A percentile compares a stretch with the other conserved stretches of the same genome.
phyloP scores from a whole-genome alignment of 2,888 invertebrate genomes.

The Linnaemya tessellans region DNA sequence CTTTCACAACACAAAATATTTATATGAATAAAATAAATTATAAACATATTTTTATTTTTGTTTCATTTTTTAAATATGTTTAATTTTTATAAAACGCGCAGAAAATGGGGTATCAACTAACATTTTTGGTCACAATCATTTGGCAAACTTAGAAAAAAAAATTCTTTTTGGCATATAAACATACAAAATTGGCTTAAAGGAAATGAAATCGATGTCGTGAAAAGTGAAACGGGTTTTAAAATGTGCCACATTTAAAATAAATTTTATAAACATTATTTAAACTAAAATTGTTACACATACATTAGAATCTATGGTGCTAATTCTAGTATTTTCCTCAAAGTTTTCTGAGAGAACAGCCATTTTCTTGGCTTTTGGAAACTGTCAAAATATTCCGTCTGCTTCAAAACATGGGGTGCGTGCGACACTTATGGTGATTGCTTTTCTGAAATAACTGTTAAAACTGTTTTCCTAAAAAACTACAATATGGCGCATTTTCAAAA shows the following conservation, averaged over 20 bases:
- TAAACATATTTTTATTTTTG: constrained; percentile 34
- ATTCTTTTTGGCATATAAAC: constrained; percentile 59
- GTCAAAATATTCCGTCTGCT: no score
- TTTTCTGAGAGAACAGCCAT: no score
- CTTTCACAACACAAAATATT: constrained; percentile 61
- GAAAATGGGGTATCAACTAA: constrained; percentile 71
- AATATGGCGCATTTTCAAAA: no score
- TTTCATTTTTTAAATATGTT: constrained; percentile 39
- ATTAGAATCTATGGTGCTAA: no score
- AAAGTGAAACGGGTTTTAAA: neutral
- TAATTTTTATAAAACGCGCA: constrained; percentile 45
- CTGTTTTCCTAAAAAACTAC: no score
- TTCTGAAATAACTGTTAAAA: no score
- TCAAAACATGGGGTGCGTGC: no score
- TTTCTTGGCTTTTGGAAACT: no score
- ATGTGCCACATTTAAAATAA: neutral
- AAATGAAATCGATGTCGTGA: constrained; percentile 15
- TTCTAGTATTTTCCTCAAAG: no score
- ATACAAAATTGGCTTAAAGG: constrained; percentile 20
- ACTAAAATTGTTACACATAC: no score
- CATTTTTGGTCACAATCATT: constrained; percentile 68
- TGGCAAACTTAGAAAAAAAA: constrained; percentile 63
- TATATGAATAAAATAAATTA: constrained; percentile 59
- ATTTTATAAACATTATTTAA: no score
- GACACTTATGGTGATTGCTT: no score